Evolutionary conservation across 2,113 vertebrate genomes (phyloP), one percentile per base, ranked within the genome.

Genomic region (Amblyopsis rosae): DNA sequence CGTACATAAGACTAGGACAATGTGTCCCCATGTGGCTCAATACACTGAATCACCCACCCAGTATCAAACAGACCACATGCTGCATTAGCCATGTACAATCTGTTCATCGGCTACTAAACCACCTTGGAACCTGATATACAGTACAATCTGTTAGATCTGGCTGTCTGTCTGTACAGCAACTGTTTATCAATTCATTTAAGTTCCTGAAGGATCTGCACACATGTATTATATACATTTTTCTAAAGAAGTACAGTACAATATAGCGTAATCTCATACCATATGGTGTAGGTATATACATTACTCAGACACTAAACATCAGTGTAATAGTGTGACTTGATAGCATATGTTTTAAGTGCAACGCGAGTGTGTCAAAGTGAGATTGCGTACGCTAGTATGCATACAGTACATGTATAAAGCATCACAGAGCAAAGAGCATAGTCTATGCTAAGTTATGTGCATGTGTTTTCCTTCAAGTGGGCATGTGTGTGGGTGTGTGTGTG

Each of bases 11-110:
- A 8, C 35, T 5, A 41, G 35, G 79, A 80, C 53, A 48, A 59
- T 80, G 70, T 79, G 75, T 83, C 82, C 75, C 70, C 72, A 58
- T 77, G 80, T 74, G 77, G 74, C 78, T 55, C 59, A 54, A 55
- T 9, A 70, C 15, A 4, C 50, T 6, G 77, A 77, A 81, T 81
- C 80, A 78, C 64, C 80, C 76, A 67, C 80, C 80, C 80, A 84
- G 82, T 46, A 70, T 73, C 69, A 74, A 70, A 59, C 75, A 16
- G 59, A 77, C 73, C 60, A 69, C 75, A 77, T 76, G 77, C 70
- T 73, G 82, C 54, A 84, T 67, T 65, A 62, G 67, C 58, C 69
- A 16, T 48, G 58, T 72, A 69, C 85, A 87, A 77, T 79, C 85
- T 87, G 85, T 76, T 84, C 67, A 33, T 68, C 47, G 13, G 48